phyloP scores from a whole-genome alignment of 2,113 vertebrate species.

The Melospiza georgiana region DNA sequence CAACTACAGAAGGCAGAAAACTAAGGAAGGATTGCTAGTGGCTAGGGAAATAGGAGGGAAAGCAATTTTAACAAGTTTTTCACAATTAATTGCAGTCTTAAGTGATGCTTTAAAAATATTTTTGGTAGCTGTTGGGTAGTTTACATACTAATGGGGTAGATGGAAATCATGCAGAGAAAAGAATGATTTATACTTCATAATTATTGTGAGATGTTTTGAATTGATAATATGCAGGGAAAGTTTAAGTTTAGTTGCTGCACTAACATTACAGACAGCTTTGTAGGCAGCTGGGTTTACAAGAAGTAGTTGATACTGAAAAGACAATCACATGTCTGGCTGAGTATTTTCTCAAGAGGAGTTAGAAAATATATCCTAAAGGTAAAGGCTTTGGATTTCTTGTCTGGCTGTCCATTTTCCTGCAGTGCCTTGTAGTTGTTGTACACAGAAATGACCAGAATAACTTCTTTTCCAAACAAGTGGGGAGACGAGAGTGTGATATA shows the following conservation, averaged over 20 bases:
- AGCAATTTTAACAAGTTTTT: neutral
- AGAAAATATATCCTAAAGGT: neutral
- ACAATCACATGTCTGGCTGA: neutral
- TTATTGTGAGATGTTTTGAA: conserved; percentile 21
- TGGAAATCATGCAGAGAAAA: neutral
- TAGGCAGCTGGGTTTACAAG: neutral
- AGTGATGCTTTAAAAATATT: conserved; percentile 15
- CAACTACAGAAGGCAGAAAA: neutral
- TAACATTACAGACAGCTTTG: conserved; percentile 8
- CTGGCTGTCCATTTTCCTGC: neutral
- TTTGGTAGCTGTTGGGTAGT: neutral
- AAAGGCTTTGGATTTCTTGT: neutral
- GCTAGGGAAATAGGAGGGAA: neutral
- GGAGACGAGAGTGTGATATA: too few relatives aligned
- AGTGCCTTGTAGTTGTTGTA: neutral
- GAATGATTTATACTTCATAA: neutral
- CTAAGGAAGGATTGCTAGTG: neutral
- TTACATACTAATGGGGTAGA: neutral
- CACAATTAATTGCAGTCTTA: neutral
- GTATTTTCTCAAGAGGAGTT: neutral
- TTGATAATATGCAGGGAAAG: neutral
- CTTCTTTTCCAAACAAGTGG: neutral
- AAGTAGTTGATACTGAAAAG: neutral
- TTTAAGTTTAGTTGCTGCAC: neutral
- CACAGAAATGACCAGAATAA: neutral